phyloP scores from a whole-genome alignment of 2,888 invertebrate genomes.

The Bombyx huttoni region DNA sequence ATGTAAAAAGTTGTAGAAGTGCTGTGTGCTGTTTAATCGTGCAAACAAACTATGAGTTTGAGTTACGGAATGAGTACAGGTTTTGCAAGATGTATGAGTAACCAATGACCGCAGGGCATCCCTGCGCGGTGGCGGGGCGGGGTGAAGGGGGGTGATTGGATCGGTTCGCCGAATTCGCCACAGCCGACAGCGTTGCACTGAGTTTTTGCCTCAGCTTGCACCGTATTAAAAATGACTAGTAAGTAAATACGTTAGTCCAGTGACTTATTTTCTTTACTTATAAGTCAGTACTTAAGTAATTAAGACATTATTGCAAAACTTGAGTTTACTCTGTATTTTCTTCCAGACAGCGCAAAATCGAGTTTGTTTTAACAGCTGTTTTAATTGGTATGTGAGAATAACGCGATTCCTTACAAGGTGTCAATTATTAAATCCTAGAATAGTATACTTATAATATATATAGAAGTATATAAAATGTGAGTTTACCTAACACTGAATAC shows the following conservation, averaged over 20 bases:
- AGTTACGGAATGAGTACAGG: slow-evolving; percentile 39
- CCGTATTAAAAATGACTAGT: slow-evolving; percentile 30
- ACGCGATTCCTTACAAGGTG: too few relatives aligned
- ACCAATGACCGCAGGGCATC: slow-evolving; percentile 57
- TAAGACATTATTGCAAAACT: background rate
- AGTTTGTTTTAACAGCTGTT: too few relatives aligned
- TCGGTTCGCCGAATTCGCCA: slow-evolving; percentile 15
- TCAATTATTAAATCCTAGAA: too few relatives aligned
- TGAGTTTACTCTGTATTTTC: too few relatives aligned
- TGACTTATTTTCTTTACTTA: background rate
- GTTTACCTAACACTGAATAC: too few relatives aligned
- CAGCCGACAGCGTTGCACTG: slow-evolving; percentile 18
- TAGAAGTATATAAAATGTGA: too few relatives aligned
- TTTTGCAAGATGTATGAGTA: slow-evolving; percentile 56
- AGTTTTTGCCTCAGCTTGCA: slow-evolving; percentile 23
- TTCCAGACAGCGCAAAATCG: too few relatives aligned
- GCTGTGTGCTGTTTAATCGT: slow-evolving; percentile 29
- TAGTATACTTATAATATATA: too few relatives aligned
- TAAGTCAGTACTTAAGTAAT: too few relatives aligned
- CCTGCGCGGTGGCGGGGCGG: slow-evolving; percentile 33
- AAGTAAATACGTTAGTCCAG: slow-evolving; percentile 11
- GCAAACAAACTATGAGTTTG: slow-evolving; percentile 31
- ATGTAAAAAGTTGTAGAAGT: slow-evolving; percentile 22
- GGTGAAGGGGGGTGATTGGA: slow-evolving; percentile 25
- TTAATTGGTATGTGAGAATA: too few relatives aligned